Conservation (phyloP, 2,113 vertebrate species). For the Phodopus roborovskii region DNA sequence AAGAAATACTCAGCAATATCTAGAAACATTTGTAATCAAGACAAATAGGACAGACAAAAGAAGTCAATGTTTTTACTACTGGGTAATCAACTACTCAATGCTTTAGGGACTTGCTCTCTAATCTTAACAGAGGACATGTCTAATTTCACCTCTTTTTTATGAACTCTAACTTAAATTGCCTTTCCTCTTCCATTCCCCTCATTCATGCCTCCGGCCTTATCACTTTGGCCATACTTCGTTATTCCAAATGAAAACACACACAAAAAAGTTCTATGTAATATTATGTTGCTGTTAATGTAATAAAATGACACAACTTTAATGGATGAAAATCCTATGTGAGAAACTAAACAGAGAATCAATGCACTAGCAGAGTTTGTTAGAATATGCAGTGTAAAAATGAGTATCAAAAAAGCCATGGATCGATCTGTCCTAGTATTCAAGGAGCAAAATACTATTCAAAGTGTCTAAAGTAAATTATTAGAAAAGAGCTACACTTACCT, state of each 20-base stretch:
- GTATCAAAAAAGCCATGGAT: background rate
- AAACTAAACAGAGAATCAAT: slow-evolving; percentile 28
- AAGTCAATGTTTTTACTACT: background rate
- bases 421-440: background rate
- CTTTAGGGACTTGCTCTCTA: background rate
- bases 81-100: background rate
- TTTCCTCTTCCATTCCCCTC: background rate
- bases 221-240: background rate
- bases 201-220: background rate
- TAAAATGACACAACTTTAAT: background rate
- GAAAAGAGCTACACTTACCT: background rate
- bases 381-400: background rate
- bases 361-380: background rate
- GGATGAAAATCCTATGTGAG: background rate
- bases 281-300: background rate
- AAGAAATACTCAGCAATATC: background rate
- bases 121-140: background rate
- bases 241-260: background rate
- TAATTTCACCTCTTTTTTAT: slow-evolving; percentile 20
- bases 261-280: background rate
- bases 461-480: background rate
- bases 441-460: background rate
- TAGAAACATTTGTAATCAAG: background rate
- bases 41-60: slow-evolving; percentile 17
- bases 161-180: background rate